phyloP scores from a whole-genome alignment of 2,888 invertebrate genomes.

The Alloplasta piceator region DNA sequence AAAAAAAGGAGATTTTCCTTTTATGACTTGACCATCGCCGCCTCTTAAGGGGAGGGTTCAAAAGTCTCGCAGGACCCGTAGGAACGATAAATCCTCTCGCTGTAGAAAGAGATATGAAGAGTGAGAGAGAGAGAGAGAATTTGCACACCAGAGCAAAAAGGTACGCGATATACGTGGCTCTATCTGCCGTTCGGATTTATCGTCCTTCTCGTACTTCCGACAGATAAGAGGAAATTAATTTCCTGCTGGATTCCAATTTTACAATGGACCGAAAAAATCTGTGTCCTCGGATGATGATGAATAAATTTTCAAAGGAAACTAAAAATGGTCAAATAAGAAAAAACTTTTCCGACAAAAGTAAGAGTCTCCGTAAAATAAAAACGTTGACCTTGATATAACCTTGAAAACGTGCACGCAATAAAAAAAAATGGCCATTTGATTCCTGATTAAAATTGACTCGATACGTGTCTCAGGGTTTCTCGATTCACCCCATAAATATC shows the following conservation, averaged over 20 bases:
- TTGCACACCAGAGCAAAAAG: conserved; percentile 19
- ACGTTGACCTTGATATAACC: no score
- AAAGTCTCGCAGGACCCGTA: conserved; percentile 49
- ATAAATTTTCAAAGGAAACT: no score
- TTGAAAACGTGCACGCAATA: no score
- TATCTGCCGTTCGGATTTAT: conserved; percentile 56
- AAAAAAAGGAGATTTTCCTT: conserved; percentile 12
- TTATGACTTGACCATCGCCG: conserved; percentile 18
- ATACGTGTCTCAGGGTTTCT: no score
- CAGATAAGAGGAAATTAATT: conserved; percentile 64
- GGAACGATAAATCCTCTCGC: conserved; percentile 55
- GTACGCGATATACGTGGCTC: conserved; percentile 20
- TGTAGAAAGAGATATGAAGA: conserved; percentile 24
- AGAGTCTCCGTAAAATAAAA: no score
- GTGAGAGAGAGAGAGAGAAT: conserved; percentile 19
- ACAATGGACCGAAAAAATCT: conserved; percentile 43
- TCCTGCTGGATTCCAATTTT: conserved; percentile 61
- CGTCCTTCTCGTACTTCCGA: conserved; percentile 50
- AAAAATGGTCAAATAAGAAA: no score
- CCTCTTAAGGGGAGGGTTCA: conserved; percentile 23
- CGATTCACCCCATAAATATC: no score
- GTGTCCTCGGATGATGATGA: no score
- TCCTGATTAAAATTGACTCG: no score
- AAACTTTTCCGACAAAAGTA: no score
- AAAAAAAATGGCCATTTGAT: no score